Base-by-base conservation (phyloP, 1,140 invertebrate genomes). In the Hesperophylax magnus region DNA sequence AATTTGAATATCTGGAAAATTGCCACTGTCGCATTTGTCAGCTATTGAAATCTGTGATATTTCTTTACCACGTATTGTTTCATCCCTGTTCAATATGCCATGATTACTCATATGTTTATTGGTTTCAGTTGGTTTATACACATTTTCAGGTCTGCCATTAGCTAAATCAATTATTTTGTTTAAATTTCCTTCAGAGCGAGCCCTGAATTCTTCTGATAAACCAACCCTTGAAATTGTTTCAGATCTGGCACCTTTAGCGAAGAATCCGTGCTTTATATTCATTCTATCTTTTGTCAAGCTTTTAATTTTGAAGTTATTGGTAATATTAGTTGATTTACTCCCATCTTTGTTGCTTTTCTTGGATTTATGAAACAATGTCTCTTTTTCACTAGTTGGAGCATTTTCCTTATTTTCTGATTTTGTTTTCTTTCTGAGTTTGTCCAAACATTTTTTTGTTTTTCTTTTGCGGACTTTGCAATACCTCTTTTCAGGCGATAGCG, bases 401-500 rank as follows among this genome's bases (percentile, higher is more conserved):
- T 60, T 76, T 76, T 60, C 27, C 34, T 76, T 76, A 39, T 76
- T 79, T n/a, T 56, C 15, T 27, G 31, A 11, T 61, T 79, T 84
- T 11, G 83, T 84, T 75, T 84, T 85, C 80, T 85, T 87, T 80
- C 86, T 87, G 47, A 88, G 81, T 85, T 88, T 85, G 75, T 88
- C 84, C 22, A 87, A 79, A 74, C 84, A 86, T 81, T 85, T 87
- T 53, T 87, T 85, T 53, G 86, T 87, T 86, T 85, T 88, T n/a
- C 86, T 80, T 84, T 86, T 87, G 53, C 71, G 60, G 11, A 78
- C 65, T 81, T 77, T 77, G n/a, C 74, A 75, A 34, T 80, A 80
- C 61, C 78, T 72, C 15, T 77, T 81, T 67, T 77, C 34, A 8
- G 75, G 39, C 8, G 76, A 77, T 11, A 79, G 18, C 11, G 39